Conservation (phyloP, 2,113 vertebrate species). For the Morone chrysops region DNA sequence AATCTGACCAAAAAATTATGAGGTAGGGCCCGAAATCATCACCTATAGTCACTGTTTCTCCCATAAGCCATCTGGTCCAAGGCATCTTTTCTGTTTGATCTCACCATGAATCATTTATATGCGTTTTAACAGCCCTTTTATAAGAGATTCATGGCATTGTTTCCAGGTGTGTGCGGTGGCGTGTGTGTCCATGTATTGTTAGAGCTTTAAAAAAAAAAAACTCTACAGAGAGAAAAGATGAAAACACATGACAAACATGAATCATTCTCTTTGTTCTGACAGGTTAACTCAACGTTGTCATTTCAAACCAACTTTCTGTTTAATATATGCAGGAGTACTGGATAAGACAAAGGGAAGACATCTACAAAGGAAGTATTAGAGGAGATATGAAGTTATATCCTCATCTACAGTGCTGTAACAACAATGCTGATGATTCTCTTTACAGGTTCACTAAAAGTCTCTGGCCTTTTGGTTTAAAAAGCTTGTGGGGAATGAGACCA, state of each 20-base stretch:
- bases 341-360: conserved; percentile 27
- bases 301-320: conserved; percentile 25
- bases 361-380: conserved; percentile 15
- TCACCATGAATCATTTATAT: conserved; percentile 56
- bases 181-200: conserved; percentile 1
- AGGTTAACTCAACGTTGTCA: neutral
- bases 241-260: conserved; percentile 36
- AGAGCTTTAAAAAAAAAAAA: conserved; percentile 2
- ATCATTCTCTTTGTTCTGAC: conserved; percentile 58
- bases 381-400: neutral
- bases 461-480: neutral
- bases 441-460: neutral
- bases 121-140: conserved; percentile 40
- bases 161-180: conserved; percentile 30
- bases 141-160: conserved; percentile 43
- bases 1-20: neutral
- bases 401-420: neutral
- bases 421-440: conserved; percentile 20
- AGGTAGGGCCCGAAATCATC: conserved; percentile 3
- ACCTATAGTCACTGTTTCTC: neutral
- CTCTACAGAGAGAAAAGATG: conserved; percentile 4
- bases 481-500: neutral
- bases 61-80: conserved; percentile 55
- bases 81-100: conserved; percentile 53
- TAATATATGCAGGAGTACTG: neutral